These are phyloP conservation scores for Ephestia elutella DNA, from an alignment of 1,140 invertebrate genomes.

Conservation along the genomic window DNA sequence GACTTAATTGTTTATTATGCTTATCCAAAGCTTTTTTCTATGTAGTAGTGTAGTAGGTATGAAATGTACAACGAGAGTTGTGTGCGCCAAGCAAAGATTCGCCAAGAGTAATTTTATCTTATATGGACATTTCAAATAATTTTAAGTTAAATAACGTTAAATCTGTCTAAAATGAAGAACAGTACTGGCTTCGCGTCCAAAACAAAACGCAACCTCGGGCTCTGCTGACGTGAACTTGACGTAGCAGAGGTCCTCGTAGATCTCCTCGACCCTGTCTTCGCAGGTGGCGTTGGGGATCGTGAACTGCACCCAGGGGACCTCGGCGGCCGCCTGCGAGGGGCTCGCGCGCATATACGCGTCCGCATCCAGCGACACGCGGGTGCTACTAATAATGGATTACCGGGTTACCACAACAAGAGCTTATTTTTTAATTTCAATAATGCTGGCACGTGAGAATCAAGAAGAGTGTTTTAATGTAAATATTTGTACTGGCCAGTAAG, in stretches of 20 bases:
- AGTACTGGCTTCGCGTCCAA: neutral
- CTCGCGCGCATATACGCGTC: constrained; percentile 35
- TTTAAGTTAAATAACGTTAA: too few species aligned
- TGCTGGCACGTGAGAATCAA: too few species aligned
- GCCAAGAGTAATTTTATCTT: too few species aligned
- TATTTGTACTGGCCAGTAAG: too few species aligned
- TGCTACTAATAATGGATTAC: constrained; percentile 45
- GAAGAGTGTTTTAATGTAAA: too few species aligned
- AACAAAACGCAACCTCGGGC: constrained; percentile 76
- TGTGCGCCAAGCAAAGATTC: too few species aligned
- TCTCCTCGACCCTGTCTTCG: constrained; percentile 84
- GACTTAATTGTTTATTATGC: too few species aligned
- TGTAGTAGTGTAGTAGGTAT: too few species aligned
- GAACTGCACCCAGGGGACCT: constrained; percentile 78
- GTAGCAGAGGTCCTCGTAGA: constrained; percentile 92
- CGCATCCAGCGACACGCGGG: constrained; percentile 36
- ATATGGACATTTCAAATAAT: too few species aligned
- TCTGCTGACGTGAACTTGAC: constrained; percentile 82
- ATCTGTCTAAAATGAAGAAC: neutral
- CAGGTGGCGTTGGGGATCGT: constrained; percentile 75
- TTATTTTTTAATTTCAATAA: too few species aligned
- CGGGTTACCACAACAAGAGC: neutral
- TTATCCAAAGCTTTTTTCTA: too few species aligned
- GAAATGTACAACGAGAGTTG: too few species aligned
- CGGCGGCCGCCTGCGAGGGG: constrained; percentile 33